Base-by-base conservation (phyloP, 2,888 invertebrate species). In the Atethmia centrago region DNA sequence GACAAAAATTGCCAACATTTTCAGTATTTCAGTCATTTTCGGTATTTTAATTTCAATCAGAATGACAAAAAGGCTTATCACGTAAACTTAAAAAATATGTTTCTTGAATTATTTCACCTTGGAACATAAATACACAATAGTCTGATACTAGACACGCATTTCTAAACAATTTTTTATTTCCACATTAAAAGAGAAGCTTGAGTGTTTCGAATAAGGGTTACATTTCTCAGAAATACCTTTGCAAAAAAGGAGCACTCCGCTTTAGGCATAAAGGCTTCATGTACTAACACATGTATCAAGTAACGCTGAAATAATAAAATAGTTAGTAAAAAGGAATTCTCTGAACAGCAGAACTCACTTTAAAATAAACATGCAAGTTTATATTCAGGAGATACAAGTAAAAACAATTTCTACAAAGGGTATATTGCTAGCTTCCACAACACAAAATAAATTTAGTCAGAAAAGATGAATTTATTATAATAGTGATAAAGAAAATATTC, bases 361-460 rank as follows among this genome's bases (percentile, higher is more conserved):
- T n/a, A 31, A 2, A 70, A 47, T 61, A 49, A 25, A 49, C 21
- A 47, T 42, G 3, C 14, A 25, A 40, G 31, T 77, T 53, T n/a
- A 47, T 42, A 53, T 47, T 16, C 53, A 21, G 55, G 4, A 42
- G 0, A 47, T 42, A 42, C 19, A 61, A n/a, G 31, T 42, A 31
- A 47, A 61, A 36, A 49, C 7, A 10, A 45, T 19, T 10, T 28
- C 19, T 31, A 28, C 7, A 28, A 65, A 42, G 3, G 4, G 8
- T 51, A 67, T 45, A 67, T 45, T 74, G 25, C 3, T 36, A 25
- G 16, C 49, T 59, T n/a, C 47, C 31, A 68, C 19, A 58, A 42
- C 1, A 36, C 4, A 49, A 7, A 74, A 21, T 19, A 47, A 45
- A 53, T 68, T 28, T 28, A 40, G n/a, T 40, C 2, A 21, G 21